These are phyloP conservation scores for Odocoileus hemionus DNA, from an alignment of 2,113 vertebrate genomes.

Conservation along the genomic window DNA sequence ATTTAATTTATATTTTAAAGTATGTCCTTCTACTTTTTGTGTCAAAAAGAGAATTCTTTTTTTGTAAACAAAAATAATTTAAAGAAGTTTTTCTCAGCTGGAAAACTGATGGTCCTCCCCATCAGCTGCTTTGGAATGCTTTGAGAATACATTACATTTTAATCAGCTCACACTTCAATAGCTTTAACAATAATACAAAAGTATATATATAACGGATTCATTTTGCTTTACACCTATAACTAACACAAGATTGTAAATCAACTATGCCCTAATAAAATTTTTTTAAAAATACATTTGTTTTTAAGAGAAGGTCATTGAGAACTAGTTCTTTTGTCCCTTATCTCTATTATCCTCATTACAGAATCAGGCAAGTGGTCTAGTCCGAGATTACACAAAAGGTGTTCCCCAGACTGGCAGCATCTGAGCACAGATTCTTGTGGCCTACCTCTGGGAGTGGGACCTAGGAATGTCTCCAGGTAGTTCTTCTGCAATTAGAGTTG, in stretches of 20 bases:
- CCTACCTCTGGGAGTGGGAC: not conserved
- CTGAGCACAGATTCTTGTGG: not conserved
- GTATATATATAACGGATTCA: not conserved
- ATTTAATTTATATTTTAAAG: constrained; percentile 54
- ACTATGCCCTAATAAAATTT: not conserved
- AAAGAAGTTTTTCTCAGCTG: not conserved
- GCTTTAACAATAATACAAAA: not conserved
- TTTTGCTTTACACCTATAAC: not conserved
- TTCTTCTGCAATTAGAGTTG: not conserved
- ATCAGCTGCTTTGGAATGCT: not conserved
- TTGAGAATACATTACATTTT: constrained; percentile 10
- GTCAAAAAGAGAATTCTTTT: not conserved
- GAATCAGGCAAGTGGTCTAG: not conserved
- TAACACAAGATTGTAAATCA: not conserved
- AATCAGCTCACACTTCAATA: not conserved
- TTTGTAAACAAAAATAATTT: not conserved
- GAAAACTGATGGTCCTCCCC: not conserved
- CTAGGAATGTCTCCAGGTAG: not conserved
- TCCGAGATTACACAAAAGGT: not conserved
- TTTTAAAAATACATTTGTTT: not conserved
- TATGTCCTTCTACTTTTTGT: not conserved
- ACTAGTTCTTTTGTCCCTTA: not conserved
- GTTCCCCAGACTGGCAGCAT: not conserved
- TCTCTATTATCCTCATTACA: not conserved
- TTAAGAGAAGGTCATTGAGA: not conserved